A percentile compares a stretch with the other conserved stretches of the same genome.
These are phyloP conservation scores for Tipula unca DNA, from an alignment of 2,888 invertebrate genomes.

Conservation along the genomic window DNA sequence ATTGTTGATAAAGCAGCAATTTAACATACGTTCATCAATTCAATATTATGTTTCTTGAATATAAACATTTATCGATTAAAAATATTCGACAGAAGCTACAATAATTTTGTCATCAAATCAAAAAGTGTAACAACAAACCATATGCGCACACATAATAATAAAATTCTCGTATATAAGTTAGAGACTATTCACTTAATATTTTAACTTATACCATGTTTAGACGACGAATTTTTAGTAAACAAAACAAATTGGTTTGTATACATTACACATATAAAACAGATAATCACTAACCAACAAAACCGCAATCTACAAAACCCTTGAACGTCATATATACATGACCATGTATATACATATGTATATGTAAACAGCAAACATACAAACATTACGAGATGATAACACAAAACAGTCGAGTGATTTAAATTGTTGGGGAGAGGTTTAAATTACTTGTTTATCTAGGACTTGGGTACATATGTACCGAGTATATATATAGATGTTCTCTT, in stretches of 20 bases:
- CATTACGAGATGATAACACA: not conserved
- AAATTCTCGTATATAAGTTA: not conserved
- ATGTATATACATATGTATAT: not conserved
- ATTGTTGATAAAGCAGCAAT: not conserved
- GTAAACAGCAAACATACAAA: not conserved
- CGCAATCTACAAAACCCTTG: not conserved
- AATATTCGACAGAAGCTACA: not conserved
- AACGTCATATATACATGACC: not conserved
- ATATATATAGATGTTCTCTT: not conserved
- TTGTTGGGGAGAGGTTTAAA: not conserved
- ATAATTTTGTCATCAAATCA: not conserved
- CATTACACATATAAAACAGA: not conserved
- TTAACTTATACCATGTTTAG: not conserved
- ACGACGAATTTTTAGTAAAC: not conserved
- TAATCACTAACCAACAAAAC: not conserved
- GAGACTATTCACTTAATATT: not conserved
- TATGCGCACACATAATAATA: not conserved
- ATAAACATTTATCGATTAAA: not conserved
- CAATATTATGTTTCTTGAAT: not conserved
- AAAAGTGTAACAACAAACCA: not conserved
- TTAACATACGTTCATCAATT: not conserved
- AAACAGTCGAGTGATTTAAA: not conserved
- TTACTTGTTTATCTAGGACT: not conserved
- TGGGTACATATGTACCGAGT: not conserved
- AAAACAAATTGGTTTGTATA: not conserved